Evolutionary conservation across 2,888 invertebrate genomes (phyloP).

Genomic region (Myathropa florea): DNA sequence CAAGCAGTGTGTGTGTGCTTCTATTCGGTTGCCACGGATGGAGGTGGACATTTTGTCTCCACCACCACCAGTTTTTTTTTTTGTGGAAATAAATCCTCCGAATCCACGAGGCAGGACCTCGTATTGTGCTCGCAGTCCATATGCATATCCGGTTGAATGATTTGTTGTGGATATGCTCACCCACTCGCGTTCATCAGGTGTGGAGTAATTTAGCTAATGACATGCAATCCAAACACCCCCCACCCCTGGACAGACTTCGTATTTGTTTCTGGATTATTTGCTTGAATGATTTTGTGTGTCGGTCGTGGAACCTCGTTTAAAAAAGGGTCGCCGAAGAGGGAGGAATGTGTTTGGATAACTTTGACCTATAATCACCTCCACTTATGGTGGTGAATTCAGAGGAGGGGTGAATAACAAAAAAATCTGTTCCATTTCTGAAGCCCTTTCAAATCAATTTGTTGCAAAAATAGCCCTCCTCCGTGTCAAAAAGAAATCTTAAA

Average conservation of each 20-base stretch:
- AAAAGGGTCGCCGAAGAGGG: neutral
- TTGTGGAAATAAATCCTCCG: neutral
- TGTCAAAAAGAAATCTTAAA: neutral
- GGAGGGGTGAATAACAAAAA: neutral
- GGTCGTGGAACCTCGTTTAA: neutral
- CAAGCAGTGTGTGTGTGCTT: neutral
- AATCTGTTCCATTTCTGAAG: neutral
- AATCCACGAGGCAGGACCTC: neutral
- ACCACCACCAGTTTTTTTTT: too few relatives aligned
- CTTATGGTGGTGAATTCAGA: neutral
- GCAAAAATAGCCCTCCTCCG: neutral
- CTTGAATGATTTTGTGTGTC: neutral
- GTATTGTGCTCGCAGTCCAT: neutral
- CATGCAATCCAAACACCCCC: neutral
- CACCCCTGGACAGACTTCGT: neutral
- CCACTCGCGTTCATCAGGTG: neutral
- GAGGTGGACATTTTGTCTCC: neutral
- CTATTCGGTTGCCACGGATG: neutral
- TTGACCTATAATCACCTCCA: neutral
- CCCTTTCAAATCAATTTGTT: neutral
- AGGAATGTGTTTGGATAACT: neutral
- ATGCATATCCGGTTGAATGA: neutral
- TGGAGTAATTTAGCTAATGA: conserved; percentile 20
- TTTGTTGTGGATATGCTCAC: neutral
- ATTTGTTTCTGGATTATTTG: neutral